phyloP scores from a whole-genome alignment of 2,888 invertebrate species.

The Tuberolachnus salignus region DNA sequence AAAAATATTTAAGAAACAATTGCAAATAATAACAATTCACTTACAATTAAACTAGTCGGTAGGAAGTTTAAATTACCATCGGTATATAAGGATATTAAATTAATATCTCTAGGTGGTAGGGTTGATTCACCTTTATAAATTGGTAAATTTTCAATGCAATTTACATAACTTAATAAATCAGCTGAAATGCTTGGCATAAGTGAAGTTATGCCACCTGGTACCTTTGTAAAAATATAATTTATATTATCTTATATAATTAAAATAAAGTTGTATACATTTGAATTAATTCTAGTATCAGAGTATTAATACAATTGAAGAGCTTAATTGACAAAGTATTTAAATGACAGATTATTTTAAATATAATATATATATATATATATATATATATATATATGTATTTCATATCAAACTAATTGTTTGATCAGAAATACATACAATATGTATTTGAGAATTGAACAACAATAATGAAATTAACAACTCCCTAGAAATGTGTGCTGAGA shows the following conservation, averaged over 20 bases:
- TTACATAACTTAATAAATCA: conserved; percentile 44
- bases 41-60: conserved; percentile 42
- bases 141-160: conserved; percentile 46
- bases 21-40: neutral
- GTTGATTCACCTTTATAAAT: conserved; percentile 42
- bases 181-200: conserved; percentile 46
- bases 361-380: too few relatives aligned
- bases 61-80: conserved; percentile 14
- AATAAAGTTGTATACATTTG: too few relatives aligned
- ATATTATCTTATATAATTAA: too few relatives aligned
- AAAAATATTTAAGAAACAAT: neutral
- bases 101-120: conserved; percentile 35
- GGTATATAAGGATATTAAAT: conserved; percentile 30
- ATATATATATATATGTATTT: too few relatives aligned
- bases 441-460: neutral
- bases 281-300: too few relatives aligned
- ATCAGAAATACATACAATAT: neutral
- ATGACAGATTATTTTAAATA: too few relatives aligned
- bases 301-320: too few relatives aligned
- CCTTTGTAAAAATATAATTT: conserved; percentile 14
- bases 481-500: neutral
- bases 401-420: too few relatives aligned
- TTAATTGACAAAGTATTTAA: too few relatives aligned
- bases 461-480: neutral
- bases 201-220: conserved; percentile 46